Conservation (phyloP, 2,113 vertebrate species). For the Calidris pygmaea region DNA sequence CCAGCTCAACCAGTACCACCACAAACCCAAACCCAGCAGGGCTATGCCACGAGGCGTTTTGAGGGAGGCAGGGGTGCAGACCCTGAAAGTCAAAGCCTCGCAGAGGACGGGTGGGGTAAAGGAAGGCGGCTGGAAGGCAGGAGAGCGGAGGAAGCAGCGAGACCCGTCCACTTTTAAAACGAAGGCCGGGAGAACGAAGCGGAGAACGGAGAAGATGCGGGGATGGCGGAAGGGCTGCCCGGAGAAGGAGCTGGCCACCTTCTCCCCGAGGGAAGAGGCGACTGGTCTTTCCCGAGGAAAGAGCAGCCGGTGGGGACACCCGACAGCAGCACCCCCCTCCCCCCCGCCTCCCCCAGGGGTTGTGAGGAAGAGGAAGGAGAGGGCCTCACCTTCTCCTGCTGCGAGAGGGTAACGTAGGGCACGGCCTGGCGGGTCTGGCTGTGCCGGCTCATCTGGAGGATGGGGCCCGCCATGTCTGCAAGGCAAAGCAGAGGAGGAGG, state of each 20-base stretch:
- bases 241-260: no score
- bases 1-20: background rate
- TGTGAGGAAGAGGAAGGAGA: background rate
- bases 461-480: slow-evolving; percentile 84
- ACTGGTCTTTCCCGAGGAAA: no score
- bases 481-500: slow-evolving; percentile 18
- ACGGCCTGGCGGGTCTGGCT: slow-evolving; percentile 75
- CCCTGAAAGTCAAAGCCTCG: no score
- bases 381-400: slow-evolving; percentile 78
- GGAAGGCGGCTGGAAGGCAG: background rate
- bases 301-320: no score
- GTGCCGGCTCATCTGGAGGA: slow-evolving; percentile 80
- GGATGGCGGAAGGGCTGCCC: background rate
- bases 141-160: background rate
- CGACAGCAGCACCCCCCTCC: no score
- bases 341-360: no score
- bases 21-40: background rate
- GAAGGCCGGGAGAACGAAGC: background rate
- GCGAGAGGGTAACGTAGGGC: slow-evolving; percentile 65
- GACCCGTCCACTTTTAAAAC: background rate
- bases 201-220: background rate
- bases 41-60: background rate
- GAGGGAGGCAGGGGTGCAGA: background rate
- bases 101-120: background rate
- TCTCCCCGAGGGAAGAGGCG: no score